Conservation (phyloP, 2,888 invertebrate genomes). For the Pegoplata infirma region DNA sequence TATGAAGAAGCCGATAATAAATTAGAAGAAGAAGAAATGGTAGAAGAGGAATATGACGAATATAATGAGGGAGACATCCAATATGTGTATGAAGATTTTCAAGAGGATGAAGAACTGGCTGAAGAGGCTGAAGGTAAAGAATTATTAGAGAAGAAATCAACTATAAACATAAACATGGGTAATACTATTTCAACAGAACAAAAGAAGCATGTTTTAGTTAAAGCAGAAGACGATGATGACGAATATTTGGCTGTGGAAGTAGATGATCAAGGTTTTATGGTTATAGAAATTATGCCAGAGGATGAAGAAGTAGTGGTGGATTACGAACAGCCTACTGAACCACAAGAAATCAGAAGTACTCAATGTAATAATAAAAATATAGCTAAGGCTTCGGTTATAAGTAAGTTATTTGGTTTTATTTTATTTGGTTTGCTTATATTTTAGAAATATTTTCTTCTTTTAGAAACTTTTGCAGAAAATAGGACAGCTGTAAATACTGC, state of each 20-base stretch:
- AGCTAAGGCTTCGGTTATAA: not conserved
- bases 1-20: slow-evolving; percentile 66
- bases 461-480: slow-evolving; percentile 15
- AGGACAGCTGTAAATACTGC: slow-evolving; percentile 59
- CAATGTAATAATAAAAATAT: not conserved
- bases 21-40: slow-evolving; percentile 39
- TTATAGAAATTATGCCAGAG: slow-evolving; percentile 91
- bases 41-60: slow-evolving; percentile 67
- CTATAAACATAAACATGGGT: too few relatives aligned
- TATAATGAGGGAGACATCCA: not conserved
- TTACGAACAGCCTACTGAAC: not conserved
- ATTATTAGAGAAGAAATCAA: not conserved
- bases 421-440: not conserved
- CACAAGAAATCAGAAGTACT: not conserved
- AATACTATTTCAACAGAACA: not conserved
- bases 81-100: not conserved
- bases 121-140: not conserved
- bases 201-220: not conserved
- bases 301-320: slow-evolving; percentile 69
- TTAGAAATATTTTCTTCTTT: slow-evolving; percentile 20
- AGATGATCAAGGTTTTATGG: slow-evolving; percentile 90
- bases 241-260: slow-evolving; percentile 83
- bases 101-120: slow-evolving; percentile 20
- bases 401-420: not conserved
- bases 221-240: slow-evolving; percentile 78